Base-by-base conservation (phyloP, 2,797 vertebrate genomes). In the Anas acuta region DNA sequence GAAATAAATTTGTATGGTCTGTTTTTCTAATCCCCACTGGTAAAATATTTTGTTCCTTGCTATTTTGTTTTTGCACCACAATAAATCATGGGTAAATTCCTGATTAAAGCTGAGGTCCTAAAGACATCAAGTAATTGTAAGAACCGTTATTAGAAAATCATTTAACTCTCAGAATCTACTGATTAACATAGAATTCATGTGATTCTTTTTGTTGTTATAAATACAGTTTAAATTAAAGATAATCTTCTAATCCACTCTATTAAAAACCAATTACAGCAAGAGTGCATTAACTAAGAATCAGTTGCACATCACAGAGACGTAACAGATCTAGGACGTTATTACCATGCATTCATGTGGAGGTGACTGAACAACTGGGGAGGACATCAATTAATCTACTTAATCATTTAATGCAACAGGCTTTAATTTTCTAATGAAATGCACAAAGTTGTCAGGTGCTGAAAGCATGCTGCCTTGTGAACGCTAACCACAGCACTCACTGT, bases 221-320 rank as follows among this genome's bases (percentile, higher is more conserved):
- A 93, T 82, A 60, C 23, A 64, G 54, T 93, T 91, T 81, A 74
- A 86, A 89, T 83, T 94, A 67, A 91, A 93, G 71, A 83, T 80
- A 90, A 96, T 92, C 47, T 89, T 87, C 75, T 93, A 91, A 96
- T 94, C 85, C n/a, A 16, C 43, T 85, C 57, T 73, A 87, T 95
- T 96, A 85, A 92, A 95, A 94, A 86, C 66, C 80, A 93, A 93
- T 94, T 87, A 95, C 65, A 35, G 57, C 39, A 83, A 62, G 69
- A 94, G 54, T 28, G 47, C 62, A 84, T 92, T 97, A 93, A 90
- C 67, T 71, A 87, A 56, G 84, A 91, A 79, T 77, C 66, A 56
- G 66, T 7, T 75, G 84, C 39, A 57, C 37, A 58, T 79, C 45
- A 32, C 66, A 79, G 88, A 94, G 66, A 93, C 41, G 43, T 17